Base-by-base conservation (phyloP, 2,888 invertebrate species). In the Phanerotoma sp. region DNA sequence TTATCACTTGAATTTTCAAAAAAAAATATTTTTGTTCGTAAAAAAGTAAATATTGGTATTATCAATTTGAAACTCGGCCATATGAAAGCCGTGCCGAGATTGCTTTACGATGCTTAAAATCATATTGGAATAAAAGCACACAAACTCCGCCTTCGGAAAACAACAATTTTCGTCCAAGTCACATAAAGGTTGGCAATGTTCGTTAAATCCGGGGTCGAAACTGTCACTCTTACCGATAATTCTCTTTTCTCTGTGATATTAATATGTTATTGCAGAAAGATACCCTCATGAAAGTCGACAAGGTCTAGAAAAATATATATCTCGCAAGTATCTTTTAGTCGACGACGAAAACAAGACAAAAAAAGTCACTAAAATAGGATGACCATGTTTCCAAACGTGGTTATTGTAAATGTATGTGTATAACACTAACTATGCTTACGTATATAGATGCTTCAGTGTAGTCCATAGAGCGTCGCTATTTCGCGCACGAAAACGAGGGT, bases 241-340 rank as follows among this genome's bases (percentile, higher is more conserved):
- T 74, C 72, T 71, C 64, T 56, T 56, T n/a, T n/a, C n/a, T n/a
- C 61, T 54, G 63, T 56, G 72, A 74, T 77, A 77, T 77, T 77
- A 77, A 77, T 77, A 77, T 73, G 77, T 77, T 77, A 77, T 77
- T 77, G 77, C 74, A 70, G 68, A 71, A 73, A 74, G 74, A 72
- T 73, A 72, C 70, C 68, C 75, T 77, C 76, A 75, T 77, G 76
- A 77, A 77, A 77, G 75, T 77, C 76, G 77, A 77, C 73, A 71
- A 74, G 74, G 70, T 71, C 46, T 65, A 66, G 67, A 63, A 67
- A 71, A 58, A 76, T 77, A 76, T 76, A 76, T 75, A 75, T 77
- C 69, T 60, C n/a, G n/a, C 66, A 58, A 64, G 63, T 65, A 66
- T 57, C 51, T 40, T 45, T 28, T n/a, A n/a, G n/a, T n/a, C 30